Conservation (phyloP, 2,113 vertebrate genomes). For the Heterotilapia buettikoferi region DNA sequence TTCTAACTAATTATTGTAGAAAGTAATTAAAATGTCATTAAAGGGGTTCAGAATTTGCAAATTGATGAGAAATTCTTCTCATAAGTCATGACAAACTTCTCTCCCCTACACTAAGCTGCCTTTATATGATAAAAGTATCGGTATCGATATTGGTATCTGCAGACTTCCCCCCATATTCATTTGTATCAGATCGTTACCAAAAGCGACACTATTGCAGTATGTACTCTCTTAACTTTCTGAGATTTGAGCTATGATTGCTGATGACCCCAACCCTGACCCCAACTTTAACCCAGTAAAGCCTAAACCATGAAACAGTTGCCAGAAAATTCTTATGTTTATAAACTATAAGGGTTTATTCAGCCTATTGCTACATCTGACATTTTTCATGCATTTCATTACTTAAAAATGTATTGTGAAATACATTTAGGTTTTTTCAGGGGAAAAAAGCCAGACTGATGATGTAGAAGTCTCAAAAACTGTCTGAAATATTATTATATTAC, state of each 20-base stretch:
- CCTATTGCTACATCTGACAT: background rate
- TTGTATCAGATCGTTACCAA: background rate
- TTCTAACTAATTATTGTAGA: background rate
- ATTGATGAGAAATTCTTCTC: background rate
- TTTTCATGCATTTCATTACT: background rate
- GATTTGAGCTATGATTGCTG: background rate
- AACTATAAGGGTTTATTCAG: background rate
- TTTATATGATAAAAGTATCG: background rate
- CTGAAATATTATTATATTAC: background rate
- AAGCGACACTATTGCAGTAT: background rate
- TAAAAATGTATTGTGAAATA: background rate
- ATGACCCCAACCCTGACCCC: background rate
- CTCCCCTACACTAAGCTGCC: background rate
- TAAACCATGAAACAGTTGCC: background rate
- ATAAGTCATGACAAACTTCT: background rate
- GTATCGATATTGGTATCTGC: background rate
- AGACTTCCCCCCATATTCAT: background rate
- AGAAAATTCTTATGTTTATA: background rate
- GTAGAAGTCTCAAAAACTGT: background rate
- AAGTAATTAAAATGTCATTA: background rate
- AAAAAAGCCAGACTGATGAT: background rate
- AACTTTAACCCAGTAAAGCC: background rate
- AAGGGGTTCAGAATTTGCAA: background rate
- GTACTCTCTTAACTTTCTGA: background rate
- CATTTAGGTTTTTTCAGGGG: background rate